Percentiles rank a stretch among this genome's conserved stretches.
Evolutionary conservation across 2,888 invertebrate species (phyloP).

Genomic region (Xylota segnis): DNA sequence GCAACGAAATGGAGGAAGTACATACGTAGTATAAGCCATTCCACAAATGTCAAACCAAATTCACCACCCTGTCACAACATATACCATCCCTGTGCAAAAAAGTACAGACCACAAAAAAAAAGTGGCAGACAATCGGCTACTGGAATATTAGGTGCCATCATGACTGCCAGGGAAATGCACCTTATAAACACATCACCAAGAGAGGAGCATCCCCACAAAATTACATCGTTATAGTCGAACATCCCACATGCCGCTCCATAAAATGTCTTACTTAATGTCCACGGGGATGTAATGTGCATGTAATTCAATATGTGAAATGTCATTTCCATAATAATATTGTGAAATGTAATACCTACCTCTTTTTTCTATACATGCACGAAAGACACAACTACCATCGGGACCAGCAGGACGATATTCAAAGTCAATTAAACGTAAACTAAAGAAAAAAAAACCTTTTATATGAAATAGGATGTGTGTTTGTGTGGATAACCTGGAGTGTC

Average conservation of each 20-base stretch:
- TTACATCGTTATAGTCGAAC: neutral
- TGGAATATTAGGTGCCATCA: neutral
- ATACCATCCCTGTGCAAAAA: too few relatives aligned
- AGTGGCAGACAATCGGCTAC: neutral
- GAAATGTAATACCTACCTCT: constrained; percentile 39
- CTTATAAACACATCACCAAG: constrained; percentile 17
- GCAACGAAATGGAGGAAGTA: neutral
- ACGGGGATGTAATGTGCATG: constrained; percentile 33
- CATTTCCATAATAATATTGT: constrained; percentile 53
- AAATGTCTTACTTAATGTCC: constrained; percentile 26
- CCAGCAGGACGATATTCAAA: constrained; percentile 35
- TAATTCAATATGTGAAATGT: constrained; percentile 45
- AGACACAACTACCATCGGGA: neutral
- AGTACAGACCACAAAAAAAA: neutral
- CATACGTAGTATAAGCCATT: too few relatives aligned
- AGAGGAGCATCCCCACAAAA: neutral
- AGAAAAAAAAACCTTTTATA: constrained; percentile 32
- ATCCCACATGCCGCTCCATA: constrained; percentile 17
- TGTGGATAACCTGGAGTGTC: constrained; percentile 9
- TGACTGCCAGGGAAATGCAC: neutral
- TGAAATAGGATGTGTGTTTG: neutral
- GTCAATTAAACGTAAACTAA: constrained; percentile 68
- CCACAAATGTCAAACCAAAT: too few relatives aligned
- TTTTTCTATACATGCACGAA: constrained; percentile 2
- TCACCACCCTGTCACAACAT: neutral